These are phyloP conservation scores for Cassiopea xamachana DNA, from an alignment of 30 jellyfish, hydroid and myxozoan genomes.

Conservation along the genomic window DNA sequence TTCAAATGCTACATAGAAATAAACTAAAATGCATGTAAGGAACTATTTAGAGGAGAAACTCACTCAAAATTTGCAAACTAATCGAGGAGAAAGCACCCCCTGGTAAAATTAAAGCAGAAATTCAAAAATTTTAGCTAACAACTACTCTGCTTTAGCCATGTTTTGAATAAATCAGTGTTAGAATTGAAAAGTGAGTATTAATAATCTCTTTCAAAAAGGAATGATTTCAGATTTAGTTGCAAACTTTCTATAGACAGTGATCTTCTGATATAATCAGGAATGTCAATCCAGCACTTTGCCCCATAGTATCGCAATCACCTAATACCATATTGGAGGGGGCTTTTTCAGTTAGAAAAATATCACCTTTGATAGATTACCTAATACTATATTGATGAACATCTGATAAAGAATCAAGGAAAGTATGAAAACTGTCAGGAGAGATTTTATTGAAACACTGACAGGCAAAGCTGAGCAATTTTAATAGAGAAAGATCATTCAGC, in stretches of 20 bases:
- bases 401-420: neutral
- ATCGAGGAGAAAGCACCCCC: neutral
- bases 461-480: neutral
- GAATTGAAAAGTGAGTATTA: neutral
- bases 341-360: neutral
- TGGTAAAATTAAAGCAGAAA: neutral
- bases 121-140: neutral
- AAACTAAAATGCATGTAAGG: neutral
- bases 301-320: neutral
- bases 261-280: neutral
- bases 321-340: neutral
- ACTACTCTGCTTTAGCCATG: neutral
- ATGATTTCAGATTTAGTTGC: neutral
- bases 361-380: neutral
- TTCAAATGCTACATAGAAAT: too few relatives aligned
- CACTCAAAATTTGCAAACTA: neutral
- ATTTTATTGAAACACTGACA: neutral
- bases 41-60: neutral
- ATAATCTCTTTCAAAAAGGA: neutral
- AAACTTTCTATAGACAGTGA: neutral
- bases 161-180: neutral
- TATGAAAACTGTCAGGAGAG: neutral
- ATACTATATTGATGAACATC: neutral
- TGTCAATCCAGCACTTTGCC: neutral
- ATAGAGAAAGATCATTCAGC: neutral